Base-by-base conservation (phyloP, 2,113 vertebrate genomes). In the Bos javanicus region DNA sequence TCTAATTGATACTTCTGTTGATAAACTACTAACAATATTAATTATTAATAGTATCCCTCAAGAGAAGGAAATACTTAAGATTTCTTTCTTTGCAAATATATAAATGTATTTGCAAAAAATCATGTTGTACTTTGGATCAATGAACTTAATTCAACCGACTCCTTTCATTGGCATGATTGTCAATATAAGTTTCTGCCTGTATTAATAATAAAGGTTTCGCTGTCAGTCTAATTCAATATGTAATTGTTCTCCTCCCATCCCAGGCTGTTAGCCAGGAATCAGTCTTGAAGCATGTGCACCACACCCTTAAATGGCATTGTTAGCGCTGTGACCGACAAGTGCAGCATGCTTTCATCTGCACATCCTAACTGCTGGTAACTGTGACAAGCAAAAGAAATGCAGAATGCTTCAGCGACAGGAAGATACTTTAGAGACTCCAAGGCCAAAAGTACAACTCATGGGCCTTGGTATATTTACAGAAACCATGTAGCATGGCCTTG, bases 1-100 rank as follows among this genome's bases (percentile, higher is more conserved):
- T 94, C 84, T 90, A 52, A 81, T 94, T 95, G 92, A 92, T 92
- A 94, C 21, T 96, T 96, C 23, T 82, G n/a, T 46, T 95, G 59
- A 85, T n/a, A 86, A 94, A 78, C 92, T 46, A 76, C n/a, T 46
- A 52, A 82, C 28, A 56, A 10, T 96, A 21, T 88, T 91, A 94
- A 46, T 76, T 76, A 76, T 26, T 43, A 7, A 43, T 83, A 90
- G n/a, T 81, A 82, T 91, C 10, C 6, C 33, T 48, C 36, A 80
- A 15, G 82, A 36, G 82, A 80, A 95, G 36, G 56, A 82, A 71
- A 48, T 92, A 15, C 25, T 81, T 96, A 5, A 60, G 60, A 82
- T 84, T 81, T 81, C 78, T 52, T 52, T 81, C 30, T 81, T 52
- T 52, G 46, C 78, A 81, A 81, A 52, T 52, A 52, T 33, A 21